phyloP scores from a whole-genome alignment of 2,888 invertebrate genomes.

The Aphrophora alni region DNA sequence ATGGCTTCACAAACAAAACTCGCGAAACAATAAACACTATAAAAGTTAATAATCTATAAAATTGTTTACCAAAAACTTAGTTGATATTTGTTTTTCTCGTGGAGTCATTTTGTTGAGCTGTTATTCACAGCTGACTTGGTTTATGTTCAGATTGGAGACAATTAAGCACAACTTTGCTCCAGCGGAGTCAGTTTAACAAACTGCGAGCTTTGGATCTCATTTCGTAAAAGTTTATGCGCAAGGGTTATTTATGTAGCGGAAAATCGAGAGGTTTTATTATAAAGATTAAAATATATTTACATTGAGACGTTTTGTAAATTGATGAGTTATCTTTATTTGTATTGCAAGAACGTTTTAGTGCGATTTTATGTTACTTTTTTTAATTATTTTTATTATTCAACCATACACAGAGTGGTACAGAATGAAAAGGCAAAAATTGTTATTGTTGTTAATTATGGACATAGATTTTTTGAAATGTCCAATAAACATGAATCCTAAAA shows the following conservation, averaged over 20 bases:
- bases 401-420: too few relatives aligned
- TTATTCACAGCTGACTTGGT: neutral
- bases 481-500: too few relatives aligned
- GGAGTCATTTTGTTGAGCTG: neutral
- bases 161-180: neutral
- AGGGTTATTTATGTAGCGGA: neutral
- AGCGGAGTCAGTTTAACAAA: too few relatives aligned
- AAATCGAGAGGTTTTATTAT: neutral
- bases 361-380: too few relatives aligned
- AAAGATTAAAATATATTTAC: neutral
- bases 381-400: too few relatives aligned
- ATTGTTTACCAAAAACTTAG: constrained; percentile 1
- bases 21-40: neutral
- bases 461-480: too few relatives aligned
- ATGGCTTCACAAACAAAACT: neutral
- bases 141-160: neutral
- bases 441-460: too few relatives aligned
- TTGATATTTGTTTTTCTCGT: neutral
- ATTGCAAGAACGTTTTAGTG: too few relatives aligned
- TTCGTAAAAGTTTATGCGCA: too few relatives aligned
- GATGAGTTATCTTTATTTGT: too few relatives aligned
- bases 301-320: neutral
- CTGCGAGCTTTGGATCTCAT: too few relatives aligned
- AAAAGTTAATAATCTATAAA: constrained; percentile 9
- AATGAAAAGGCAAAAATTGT: too few relatives aligned